Evolutionary conservation across 1,140 invertebrate species (phyloP), one percentile per base, ranked within the genome.

Genomic region (Neodiprion virginianus): DNA sequence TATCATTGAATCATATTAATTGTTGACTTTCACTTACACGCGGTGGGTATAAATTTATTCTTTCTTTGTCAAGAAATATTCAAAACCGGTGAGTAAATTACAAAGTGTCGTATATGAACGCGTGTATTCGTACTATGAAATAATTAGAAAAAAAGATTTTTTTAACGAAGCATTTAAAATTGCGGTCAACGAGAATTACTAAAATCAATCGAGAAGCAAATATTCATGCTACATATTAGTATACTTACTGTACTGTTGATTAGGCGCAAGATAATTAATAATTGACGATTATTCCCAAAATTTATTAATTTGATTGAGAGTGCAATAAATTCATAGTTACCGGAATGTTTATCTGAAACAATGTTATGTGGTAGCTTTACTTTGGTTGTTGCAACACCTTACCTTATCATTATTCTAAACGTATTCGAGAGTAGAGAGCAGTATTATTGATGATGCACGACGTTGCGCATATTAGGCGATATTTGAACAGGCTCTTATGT

Each of bases 261-360:
- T 61, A 61, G 53, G 11, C 53, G 53, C 53, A 61, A 17, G 11
- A 17, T 61, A 14, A 61, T 14, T 61, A 61, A 61, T 61, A 17
- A 61, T 61, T 61, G 53, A 61, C 0, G n/a, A 61, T 61, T 61
- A 17, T 61, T 61, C 53, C 53, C 11, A 61, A 12, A 17, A 61
- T 8, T 61, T 7, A 14, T 14, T 17, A 17, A 61, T 14, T 17
- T 61, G 3, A 61, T 61, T 17, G 4, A 61, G 8, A 61, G 53
- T 61, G 53, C 53, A 61, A 61, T 61, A 61, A 61, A 61, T 61
- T 61, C 53, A 61, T 61, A 14, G 53, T 61, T 17, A 61, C 5
- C 53, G 53, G 53, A 61, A 61, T 61, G 53, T 61, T 61, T 61
- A 61, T 61, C 53, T 61, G 53, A 61, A 61, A 61, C 53, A 61